phyloP scores from a whole-genome alignment of 2,113 vertebrate species.

The Paradoxurus hermaphroditus region DNA sequence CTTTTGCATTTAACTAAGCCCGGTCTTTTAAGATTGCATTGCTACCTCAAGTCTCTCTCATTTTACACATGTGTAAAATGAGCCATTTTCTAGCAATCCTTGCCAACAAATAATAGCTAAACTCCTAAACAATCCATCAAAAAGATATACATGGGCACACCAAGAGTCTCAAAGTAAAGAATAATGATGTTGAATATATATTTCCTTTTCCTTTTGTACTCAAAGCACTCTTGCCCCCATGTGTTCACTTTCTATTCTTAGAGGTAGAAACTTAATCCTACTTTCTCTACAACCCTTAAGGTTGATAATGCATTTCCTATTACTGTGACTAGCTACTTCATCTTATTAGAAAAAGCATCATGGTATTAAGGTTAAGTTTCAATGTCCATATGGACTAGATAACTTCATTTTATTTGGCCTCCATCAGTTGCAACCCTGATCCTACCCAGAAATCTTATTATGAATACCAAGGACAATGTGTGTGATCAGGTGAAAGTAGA shows the following conservation, averaged over 20 bases:
- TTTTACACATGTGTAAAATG: not conserved
- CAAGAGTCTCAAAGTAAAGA: not conserved
- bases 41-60: not conserved
- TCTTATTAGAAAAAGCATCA: not conserved
- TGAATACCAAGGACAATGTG: not conserved
- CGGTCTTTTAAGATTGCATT: not conserved
- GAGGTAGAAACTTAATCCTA: not conserved
- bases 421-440: not conserved
- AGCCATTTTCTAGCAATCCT: not conserved
- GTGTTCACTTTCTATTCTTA: not conserved
- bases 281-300: not conserved
- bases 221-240: not conserved
- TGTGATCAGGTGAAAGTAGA: not conserved
- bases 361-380: not conserved
- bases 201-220: not conserved
- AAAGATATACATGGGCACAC: not conserved
- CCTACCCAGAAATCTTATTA: not conserved
- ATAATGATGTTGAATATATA: not conserved
- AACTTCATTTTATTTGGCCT: not conserved
- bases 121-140: not conserved
- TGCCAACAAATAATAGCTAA: constrained; percentile 4
- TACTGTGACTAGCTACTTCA: not conserved
- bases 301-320: not conserved
- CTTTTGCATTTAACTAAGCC: not conserved
- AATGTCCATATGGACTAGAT: not conserved